Evolutionary conservation across 2,888 invertebrate genomes (phyloP).

Genomic region (Ornithoptera priamus): DNA sequence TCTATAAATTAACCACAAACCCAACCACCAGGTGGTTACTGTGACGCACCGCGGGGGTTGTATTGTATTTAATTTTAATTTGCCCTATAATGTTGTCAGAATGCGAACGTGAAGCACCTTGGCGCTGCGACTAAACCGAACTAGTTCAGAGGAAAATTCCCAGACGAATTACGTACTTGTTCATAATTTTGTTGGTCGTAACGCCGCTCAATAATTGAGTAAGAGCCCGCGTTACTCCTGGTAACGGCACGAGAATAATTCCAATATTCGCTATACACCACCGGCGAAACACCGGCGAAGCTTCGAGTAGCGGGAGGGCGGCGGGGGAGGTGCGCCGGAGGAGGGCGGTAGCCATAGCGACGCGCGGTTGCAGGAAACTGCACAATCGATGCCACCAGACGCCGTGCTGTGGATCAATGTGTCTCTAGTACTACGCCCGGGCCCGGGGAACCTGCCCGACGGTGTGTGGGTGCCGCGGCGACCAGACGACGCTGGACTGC

Average conservation of each 20-base stretch:
- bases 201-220: conserved; percentile 27
- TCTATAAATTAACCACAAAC: conserved; percentile 15
- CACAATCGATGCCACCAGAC: conserved; percentile 80
- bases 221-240: conserved; percentile 25
- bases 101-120: not conserved
- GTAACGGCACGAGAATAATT: conserved; percentile 45
- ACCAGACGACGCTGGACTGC: conserved; percentile 48
- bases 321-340: conserved; percentile 61
- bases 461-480: conserved; percentile 48
- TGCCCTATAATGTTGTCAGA: not conserved
- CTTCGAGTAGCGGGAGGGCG: conserved; percentile 49
- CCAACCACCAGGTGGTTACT: conserved; percentile 31
- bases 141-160: conserved; percentile 16
- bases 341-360: conserved; percentile 69
- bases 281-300: conserved; percentile 55
- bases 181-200: conserved; percentile 10
- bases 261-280: no score
- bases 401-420: conserved; percentile 76
- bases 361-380: conserved; percentile 76
- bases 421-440: conserved; percentile 79
- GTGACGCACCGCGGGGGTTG: conserved; percentile 28
- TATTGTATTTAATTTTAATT: not conserved
- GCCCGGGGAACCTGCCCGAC: conserved; percentile 66
- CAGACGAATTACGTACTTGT: conserved; percentile 20
- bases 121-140: not conserved